A percentile compares a stretch with the other conserved stretches of the same genome.
Evolutionary conservation across 2,797 vertebrate genomes (phyloP).

Genomic region (Chaetodon trifasciatus): DNA sequence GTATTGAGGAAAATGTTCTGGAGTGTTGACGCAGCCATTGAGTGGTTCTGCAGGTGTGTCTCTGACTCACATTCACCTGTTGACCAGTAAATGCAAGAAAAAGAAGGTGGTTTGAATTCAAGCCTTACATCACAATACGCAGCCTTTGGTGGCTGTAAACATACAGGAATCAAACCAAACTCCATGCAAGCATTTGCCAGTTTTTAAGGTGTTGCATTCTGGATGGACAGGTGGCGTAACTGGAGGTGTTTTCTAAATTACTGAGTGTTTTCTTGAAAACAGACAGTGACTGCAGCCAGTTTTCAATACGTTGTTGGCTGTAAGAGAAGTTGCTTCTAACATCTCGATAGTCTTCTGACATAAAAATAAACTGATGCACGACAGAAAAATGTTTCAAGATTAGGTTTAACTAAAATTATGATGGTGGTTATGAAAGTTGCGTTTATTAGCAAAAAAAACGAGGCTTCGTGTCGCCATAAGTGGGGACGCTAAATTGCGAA

Average conservation of each 20-base stretch:
- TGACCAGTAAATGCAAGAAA: background rate
- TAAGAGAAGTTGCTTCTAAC: background rate
- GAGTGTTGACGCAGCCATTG: conserved; percentile 29
- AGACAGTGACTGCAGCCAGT: background rate
- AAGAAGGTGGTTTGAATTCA: background rate
- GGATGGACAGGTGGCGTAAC: background rate
- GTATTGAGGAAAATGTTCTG: conserved; percentile 67
- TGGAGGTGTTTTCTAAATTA: background rate
- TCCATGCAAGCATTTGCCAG: background rate
- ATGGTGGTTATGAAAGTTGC: rapidly evolving
- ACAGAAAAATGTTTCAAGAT: background rate
- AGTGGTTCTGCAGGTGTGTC: conserved; percentile 48
- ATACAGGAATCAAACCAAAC: background rate
- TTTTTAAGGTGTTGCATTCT: background rate
- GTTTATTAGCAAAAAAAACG: background rate
- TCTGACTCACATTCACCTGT: conserved; percentile 58
- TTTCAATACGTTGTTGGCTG: background rate
- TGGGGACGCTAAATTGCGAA: background rate
- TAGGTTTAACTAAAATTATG: background rate
- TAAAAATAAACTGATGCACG: background rate
- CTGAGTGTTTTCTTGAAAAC: background rate
- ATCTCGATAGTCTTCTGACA: background rate
- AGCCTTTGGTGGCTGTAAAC: background rate
- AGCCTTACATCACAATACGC: rapidly evolving
- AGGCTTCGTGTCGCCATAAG: rapidly evolving